Conservation (phyloP, 2,797 vertebrate species). For the Squalus acanthias region DNA sequence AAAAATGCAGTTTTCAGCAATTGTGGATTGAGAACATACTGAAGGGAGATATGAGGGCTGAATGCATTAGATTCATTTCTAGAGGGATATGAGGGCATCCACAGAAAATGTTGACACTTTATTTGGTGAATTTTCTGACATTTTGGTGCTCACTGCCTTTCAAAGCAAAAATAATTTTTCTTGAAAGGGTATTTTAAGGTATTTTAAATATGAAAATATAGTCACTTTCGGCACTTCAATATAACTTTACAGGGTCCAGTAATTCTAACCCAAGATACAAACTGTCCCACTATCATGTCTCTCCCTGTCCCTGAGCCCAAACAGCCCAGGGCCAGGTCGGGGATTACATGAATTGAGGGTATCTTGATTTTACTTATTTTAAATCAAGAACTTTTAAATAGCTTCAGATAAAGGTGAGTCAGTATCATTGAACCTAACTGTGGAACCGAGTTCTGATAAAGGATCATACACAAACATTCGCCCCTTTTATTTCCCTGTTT, state of each 20-base stretch:
- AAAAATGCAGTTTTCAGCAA: neutral
- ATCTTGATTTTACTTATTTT: constrained; percentile 7
- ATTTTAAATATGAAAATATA: neutral
- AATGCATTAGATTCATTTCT: neutral
- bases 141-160: neutral
- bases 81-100: neutral
- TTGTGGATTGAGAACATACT: neutral
- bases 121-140: neutral
- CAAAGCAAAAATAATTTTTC: neutral
- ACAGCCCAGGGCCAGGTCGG: neutral
- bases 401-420: neutral
- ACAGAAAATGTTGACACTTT: neutral
- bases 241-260: neutral
- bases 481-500: neutral
- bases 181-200: neutral
- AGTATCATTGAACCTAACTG: neutral
- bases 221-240: neutral
- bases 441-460: neutral
- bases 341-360: neutral
- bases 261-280: neutral
- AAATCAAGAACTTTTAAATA: neutral
- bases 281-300: neutral
- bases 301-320: neutral
- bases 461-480: neutral
- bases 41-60: neutral